Base-by-base conservation (phyloP, 2,797 vertebrate genomes). In the Sebastes kiyomatsui region DNA sequence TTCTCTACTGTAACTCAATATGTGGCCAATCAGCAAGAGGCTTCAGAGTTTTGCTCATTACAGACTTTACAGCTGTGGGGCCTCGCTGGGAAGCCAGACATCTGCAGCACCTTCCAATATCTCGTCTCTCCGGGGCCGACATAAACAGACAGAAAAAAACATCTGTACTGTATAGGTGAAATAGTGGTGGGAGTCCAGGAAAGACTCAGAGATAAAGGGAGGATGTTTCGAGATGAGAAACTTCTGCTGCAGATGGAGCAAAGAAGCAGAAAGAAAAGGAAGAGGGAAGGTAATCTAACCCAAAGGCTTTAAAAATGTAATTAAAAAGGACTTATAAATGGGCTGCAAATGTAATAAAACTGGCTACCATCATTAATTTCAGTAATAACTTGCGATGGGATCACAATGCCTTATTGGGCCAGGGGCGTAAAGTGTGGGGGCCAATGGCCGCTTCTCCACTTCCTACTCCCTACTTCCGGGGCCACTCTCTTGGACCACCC, bases 51-150 rank as follows among this genome's bases (percentile, higher is more conserved):
- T 79, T 71, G 81, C 84, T 92, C 82, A 87, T 92, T 90, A 90
- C 86, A 87, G 86, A 79, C 86, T 91, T 92, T 82, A 87, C 92
- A 95, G 94, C 93, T 95, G 94, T 56, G 84, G 86, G 83, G 80
- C 84, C 74, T 87, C 27, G 55, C 73, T 70, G 86, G 46, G 86
- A 81, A 90, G 89, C 79, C 81, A 85, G 83, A 91, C 91, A 95
- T 93, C 92, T 94, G 91, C 88, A 90, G 85, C 90, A 94, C 90
- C 91, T 91, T 89, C 86, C 71, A 88, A 90, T 85, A 85, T 88
- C 79, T 79, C 72, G 32, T 71, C 86, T 86, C 80, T 86, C 67
- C 76, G 64, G 73, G 79, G 80, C 67, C 52, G 67, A 85, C 83
- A 88, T 77, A 81, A 89, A 92, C 86, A 84, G 70, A 78, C 71